These are phyloP conservation scores for Grapholita molesta DNA, from an alignment of 1,140 invertebrate genomes.

Conservation along the genomic window DNA sequence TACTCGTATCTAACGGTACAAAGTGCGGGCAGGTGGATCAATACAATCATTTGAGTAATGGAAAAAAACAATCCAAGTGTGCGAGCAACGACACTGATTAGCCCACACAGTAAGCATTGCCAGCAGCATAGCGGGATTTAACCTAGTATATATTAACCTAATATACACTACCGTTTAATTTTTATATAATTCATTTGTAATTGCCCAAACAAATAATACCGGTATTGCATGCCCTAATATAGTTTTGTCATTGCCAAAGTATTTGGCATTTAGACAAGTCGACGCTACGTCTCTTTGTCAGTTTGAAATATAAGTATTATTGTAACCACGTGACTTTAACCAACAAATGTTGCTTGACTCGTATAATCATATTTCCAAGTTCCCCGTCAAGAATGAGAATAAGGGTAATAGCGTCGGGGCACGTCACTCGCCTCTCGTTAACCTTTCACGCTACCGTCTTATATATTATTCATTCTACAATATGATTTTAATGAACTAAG, in stretches of 20 bases:
- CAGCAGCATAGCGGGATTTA: neutral
- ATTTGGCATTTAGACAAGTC: no score
- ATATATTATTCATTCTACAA: slow-evolving; percentile 50
- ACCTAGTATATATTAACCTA: neutral
- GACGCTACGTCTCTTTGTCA: no score
- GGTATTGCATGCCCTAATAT: no score
- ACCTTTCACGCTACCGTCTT: slow-evolving; percentile 59
- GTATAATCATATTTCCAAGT: neutral
- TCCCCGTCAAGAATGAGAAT: neutral
- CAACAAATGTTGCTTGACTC: no score
- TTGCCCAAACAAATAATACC: no score
- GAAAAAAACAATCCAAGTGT: neutral
- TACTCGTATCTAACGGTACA: slow-evolving; percentile 6
- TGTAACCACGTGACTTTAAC: no score
- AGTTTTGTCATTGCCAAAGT: no score
- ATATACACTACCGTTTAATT: no score
- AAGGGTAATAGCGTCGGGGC: slow-evolving; percentile 24
- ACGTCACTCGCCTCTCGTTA: slow-evolving; percentile 46
- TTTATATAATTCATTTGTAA: no score
- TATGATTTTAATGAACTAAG: slow-evolving; percentile 8
- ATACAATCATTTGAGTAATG: neutral
- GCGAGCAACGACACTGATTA: neutral
- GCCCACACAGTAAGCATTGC: neutral
- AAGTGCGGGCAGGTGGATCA: neutral
- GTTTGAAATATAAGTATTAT: no score